Percentiles rank a stretch among this genome's conserved stretches.
phyloP scores from a whole-genome alignment of 2,797 vertebrate species.

The Halcyon chelicuti region DNA sequence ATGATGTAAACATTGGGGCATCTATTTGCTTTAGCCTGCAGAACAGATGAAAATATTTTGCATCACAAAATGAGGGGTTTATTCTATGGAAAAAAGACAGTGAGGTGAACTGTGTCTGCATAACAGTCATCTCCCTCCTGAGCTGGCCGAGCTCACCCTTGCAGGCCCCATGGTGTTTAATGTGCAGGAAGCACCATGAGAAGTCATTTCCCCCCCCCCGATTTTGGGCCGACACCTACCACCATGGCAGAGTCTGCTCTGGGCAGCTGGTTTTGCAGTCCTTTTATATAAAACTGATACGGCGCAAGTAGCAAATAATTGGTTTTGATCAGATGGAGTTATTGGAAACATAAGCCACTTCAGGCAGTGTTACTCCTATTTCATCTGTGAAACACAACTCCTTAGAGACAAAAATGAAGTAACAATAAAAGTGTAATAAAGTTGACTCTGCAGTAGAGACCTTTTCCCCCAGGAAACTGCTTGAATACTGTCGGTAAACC shows the following conservation, averaged over 20 bases:
- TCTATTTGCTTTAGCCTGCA: not conserved
- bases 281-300: not conserved
- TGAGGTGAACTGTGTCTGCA: not conserved
- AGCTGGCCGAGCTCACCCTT: not conserved
- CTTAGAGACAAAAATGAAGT: not conserved
- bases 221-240: not conserved
- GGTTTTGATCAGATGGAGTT: not conserved
- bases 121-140: not conserved
- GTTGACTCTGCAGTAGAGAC: not conserved
- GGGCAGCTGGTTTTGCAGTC: not conserved
- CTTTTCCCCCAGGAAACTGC: not conserved
- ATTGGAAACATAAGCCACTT: fast-evolving
- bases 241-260: not conserved
- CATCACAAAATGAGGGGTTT: not conserved
- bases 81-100: not conserved
- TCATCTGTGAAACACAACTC: not conserved
- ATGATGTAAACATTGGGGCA: too few species aligned
- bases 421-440: not conserved
- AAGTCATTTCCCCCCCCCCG: not conserved
- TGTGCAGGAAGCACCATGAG: not conserved
- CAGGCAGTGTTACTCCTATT: not conserved
- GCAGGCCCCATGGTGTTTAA: not conserved
- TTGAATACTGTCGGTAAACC: not conserved
- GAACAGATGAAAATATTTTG: not conserved
- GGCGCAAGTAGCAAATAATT: not conserved